Conservation (phyloP, 2,888 invertebrate genomes). For the Odontothrips loti region DNA sequence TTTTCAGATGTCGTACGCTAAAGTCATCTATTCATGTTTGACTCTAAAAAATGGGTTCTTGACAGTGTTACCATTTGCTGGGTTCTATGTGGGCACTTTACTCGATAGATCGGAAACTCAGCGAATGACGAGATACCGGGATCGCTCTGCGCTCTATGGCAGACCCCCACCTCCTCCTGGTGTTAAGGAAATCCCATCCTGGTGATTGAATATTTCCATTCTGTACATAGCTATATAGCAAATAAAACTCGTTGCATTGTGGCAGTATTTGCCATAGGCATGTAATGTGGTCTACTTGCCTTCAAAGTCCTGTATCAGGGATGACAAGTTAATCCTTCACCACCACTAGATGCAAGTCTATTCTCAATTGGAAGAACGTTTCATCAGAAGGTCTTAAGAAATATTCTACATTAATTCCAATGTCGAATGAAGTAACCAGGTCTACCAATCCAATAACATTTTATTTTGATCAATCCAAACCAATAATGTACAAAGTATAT, state of each 20-base stretch:
- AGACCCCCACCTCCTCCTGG: constrained; percentile 53
- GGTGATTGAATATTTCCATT: background rate
- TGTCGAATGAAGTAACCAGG: background rate
- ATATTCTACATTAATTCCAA: background rate
- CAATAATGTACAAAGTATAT: constrained; percentile 17
- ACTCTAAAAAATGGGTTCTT: constrained; percentile 53
- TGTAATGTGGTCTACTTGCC: background rate
- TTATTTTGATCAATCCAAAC: constrained; percentile 27
- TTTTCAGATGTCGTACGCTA: constrained; percentile 34
- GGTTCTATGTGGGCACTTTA: constrained; percentile 58
- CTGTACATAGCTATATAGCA: background rate
- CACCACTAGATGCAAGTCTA: background rate
- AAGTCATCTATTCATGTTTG: constrained; percentile 52
- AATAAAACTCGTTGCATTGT: background rate
- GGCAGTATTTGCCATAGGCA: background rate
- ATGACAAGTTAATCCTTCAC: background rate
- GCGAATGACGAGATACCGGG: constrained; percentile 67
- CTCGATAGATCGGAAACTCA: constrained; percentile 66
- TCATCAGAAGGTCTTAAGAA: too few relatives aligned
- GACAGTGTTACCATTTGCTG: constrained; percentile 54
- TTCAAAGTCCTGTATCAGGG: background rate
- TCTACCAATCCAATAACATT: constrained; percentile 20
- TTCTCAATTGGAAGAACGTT: too few relatives aligned
- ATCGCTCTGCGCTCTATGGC: constrained; percentile 75
- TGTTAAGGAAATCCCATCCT: constrained; percentile 1